A percentile compares a stretch with the other conserved stretches of the same genome.
These are phyloP conservation scores for Habrosyne pyritoides DNA, from an alignment of 2,888 invertebrate genomes.

Conservation along the genomic window DNA sequence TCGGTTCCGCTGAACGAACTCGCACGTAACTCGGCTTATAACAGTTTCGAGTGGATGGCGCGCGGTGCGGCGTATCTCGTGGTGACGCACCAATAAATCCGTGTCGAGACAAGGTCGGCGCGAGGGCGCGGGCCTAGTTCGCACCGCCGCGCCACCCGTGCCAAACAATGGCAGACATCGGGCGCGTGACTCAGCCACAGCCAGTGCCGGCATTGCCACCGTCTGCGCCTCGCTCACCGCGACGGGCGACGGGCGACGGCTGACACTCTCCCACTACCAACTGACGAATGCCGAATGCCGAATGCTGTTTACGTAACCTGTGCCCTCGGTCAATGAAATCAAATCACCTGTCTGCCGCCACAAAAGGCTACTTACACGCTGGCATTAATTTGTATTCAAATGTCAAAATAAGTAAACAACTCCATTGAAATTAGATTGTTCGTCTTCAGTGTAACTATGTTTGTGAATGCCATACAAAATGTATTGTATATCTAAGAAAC, in stretches of 20 bases:
- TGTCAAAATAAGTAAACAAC: background rate
- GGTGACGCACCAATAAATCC: conserved; percentile 80
- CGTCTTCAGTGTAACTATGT: background rate
- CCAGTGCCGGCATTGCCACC: conserved; percentile 14
- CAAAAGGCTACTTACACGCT: background rate
- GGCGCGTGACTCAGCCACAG: conserved; percentile 62
- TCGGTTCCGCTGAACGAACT: conserved; percentile 43
- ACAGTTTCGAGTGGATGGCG: conserved; percentile 32
- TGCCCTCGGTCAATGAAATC: background rate
- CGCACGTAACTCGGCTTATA: conserved; percentile 39
- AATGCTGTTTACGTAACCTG: conserved; percentile 1
- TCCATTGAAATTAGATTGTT: too few species aligned
- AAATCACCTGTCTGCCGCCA: background rate
- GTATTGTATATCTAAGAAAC: too few species aligned
- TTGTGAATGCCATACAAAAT: too few species aligned
- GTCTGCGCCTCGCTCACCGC: conserved; percentile 18
- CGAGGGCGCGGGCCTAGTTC: conserved; percentile 75
- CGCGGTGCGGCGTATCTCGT: conserved; percentile 41
- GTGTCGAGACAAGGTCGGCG: conserved; percentile 79
- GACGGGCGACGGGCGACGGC: conserved; percentile 15
- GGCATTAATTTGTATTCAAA: background rate
- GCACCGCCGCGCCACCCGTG: conserved; percentile 46
- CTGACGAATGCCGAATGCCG: background rate
- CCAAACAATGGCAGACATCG: conserved; percentile 64
- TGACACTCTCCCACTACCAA: background rate